Evolutionary conservation across 2,797 vertebrate species (phyloP).

Genomic region (Gallinago nigripennis): DNA sequence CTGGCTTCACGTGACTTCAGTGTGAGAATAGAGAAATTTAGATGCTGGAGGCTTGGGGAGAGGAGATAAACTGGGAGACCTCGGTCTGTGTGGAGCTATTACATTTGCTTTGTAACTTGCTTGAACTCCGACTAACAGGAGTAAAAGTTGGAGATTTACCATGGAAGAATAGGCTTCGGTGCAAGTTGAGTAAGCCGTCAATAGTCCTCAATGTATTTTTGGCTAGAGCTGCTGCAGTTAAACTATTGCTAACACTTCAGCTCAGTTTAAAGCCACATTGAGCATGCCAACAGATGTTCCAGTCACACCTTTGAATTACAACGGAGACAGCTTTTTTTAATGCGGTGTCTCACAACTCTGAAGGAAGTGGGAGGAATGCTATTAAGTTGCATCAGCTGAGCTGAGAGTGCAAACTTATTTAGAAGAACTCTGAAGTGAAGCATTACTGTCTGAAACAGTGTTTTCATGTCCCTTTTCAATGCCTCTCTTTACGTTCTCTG

Average conservation of each 20-base stretch:
- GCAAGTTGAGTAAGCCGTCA: background rate
- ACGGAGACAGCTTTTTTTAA: background rate
- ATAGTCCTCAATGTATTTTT: background rate
- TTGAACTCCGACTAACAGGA: background rate
- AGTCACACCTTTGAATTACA: conserved; percentile 8
- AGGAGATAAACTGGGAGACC: background rate
- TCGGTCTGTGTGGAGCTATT: background rate
- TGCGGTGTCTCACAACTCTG: background rate
- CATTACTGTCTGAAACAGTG: background rate
- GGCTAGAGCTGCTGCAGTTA: background rate
- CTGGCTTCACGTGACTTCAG: background rate
- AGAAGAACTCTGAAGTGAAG: background rate
- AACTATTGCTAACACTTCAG: background rate
- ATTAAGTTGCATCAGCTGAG: background rate
- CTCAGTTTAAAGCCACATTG: background rate
- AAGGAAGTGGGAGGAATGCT: conserved; percentile 8
- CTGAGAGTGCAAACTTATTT: background rate
- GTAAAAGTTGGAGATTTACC: background rate
- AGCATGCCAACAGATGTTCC: background rate
- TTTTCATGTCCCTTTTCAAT: background rate
- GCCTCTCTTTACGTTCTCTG: rapidly evolving
- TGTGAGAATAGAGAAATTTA: background rate
- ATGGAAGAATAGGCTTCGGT: background rate
- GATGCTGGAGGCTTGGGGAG: background rate
- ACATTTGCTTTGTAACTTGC: background rate